Percentiles rank a stretch among this genome's conserved stretches.
Evolutionary conservation across 2,888 invertebrate species (phyloP).

Genomic region (Theretra japonica): DNA sequence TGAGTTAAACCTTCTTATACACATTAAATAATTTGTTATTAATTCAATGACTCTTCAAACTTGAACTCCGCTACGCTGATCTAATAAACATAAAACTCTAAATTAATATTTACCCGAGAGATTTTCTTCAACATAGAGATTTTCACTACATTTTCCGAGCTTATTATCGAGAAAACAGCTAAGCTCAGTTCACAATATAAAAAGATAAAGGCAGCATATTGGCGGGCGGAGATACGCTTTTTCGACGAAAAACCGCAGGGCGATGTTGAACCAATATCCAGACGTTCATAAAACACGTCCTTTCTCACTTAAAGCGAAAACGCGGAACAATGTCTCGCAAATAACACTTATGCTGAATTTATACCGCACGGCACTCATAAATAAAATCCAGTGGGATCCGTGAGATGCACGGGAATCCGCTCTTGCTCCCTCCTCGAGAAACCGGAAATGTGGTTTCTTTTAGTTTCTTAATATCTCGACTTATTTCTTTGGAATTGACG

Average conservation of each 20-base stretch:
- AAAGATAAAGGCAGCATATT: background rate
- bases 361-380: constrained; percentile 72
- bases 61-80: no score
- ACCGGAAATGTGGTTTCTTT: background rate
- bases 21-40: no score
- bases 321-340: constrained; percentile 59
- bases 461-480: background rate
- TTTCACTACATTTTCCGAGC: background rate
- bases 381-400: constrained; percentile 47
- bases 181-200: background rate
- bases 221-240: constrained; percentile 4
- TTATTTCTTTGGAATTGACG: background rate
- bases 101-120: background rate
- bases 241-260: constrained; percentile 30
- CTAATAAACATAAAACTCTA: no score
- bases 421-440: background rate
- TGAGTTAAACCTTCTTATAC: no score
- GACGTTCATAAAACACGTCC: constrained; percentile 48
- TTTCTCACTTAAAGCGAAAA: constrained; percentile 39
- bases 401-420: constrained; percentile 2
- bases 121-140: background rate
- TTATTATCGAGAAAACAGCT: background rate
- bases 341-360: constrained; percentile 75
- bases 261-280: constrained; percentile 36
- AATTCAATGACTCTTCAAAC: no score